phyloP scores from a whole-genome alignment of 2,888 invertebrate genomes.

The Tiliacea citrago region DNA sequence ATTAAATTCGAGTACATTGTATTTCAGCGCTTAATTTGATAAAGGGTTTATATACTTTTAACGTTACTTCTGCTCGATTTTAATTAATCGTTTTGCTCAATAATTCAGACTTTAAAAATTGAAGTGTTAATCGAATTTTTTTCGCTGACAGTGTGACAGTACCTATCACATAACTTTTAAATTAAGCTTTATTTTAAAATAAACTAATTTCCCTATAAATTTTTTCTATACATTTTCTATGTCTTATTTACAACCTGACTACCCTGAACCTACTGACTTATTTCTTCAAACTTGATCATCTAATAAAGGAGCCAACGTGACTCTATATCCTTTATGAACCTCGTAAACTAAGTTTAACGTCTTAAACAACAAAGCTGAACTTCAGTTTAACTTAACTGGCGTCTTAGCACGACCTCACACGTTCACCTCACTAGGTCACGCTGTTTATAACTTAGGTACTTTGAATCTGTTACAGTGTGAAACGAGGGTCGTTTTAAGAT shows the following conservation, averaged over 20 bases:
- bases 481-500: background rate
- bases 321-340: slow-evolving; percentile 32
- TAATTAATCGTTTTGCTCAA: too few relatives aligned
- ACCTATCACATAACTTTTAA: background rate
- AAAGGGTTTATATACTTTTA: too few relatives aligned
- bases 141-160: too few relatives aligned
- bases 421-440: slow-evolving; percentile 31
- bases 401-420: slow-evolving; percentile 18
- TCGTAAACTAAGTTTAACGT: slow-evolving; percentile 48
- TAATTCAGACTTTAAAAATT: too few relatives aligned
- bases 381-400: slow-evolving; percentile 45
- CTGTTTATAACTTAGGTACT: slow-evolving; percentile 16
- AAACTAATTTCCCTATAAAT: too few relatives aligned
- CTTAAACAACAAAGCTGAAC: slow-evolving; percentile 44
- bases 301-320: slow-evolving; percentile 14
- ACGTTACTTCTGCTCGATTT: too few relatives aligned
- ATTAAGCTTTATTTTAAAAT: too few relatives aligned
- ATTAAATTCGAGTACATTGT: too few relatives aligned
- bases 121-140: too few relatives aligned
- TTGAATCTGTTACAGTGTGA: background rate
- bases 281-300: background rate
- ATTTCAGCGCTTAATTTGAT: too few relatives aligned
- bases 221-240: background rate
- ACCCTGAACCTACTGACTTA: too few relatives aligned
- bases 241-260: background rate